Base-by-base conservation (phyloP, 2,888 invertebrate genomes). In the Sturmia bella region DNA sequence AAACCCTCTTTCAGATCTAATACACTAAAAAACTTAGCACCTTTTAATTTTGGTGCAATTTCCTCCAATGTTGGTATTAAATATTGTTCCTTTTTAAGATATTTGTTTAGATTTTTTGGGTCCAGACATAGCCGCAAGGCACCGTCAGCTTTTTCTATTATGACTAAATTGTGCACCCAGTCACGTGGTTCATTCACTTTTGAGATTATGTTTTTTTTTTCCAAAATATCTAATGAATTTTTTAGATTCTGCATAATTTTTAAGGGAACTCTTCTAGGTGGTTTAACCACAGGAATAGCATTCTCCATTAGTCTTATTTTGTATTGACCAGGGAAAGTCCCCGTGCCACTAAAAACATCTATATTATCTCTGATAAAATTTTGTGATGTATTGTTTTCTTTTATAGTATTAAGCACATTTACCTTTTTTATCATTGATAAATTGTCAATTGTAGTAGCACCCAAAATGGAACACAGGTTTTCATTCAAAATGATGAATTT, bases 91-190 rank as follows among this genome's bases (percentile, higher is more conserved):
- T n/a, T n/a, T n/a, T n/a, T n/a, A n/a, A n/a, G n/a, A n/a, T n/a
- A n/a, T n/a, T n/a, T n/a, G n/a, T n/a, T n/a, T n/a, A n/a, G n/a
- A n/a, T n/a, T n/a, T n/a, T n/a, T n/a, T n/a, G n/a, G n/a, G n/a
- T n/a, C 43, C 13, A 43, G 43, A n/a, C 13, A 43, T n/a, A 43
- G n/a, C 4, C 43, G 13, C 5, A 48, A 48, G 9, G 63, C 45
- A 27, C 45, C 63, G 45, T 45, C 45, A 24, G 61, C 13, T 43
- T 61, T 61, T 61, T 61, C 24, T 17, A 43, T 61, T 43, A 63
- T 45, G 24, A 63, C 63, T 15, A 63, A n/a, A 12, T 63, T 63
- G 15, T 63, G 43, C 15, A 63, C 48, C 63, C n/a, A 43, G n/a
- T 43, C 13, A n/a, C 43, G 13, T 24, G 48, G 48, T 13, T 61